Evolutionary conservation across 2,888 invertebrate species (phyloP).

Genomic region (Campopleginae sp.): DNA sequence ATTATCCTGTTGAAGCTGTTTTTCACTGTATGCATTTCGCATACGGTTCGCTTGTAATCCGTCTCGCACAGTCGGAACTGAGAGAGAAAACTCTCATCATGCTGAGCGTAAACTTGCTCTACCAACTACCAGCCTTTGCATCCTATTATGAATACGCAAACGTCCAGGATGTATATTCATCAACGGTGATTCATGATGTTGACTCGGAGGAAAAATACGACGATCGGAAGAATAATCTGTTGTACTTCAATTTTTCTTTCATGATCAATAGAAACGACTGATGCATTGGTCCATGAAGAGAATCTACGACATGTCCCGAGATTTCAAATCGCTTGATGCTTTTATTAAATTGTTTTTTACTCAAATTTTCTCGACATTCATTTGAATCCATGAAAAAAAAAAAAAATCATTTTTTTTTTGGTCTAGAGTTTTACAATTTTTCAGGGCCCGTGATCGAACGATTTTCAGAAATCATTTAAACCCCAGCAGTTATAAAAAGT

Average conservation of each 20-base stretch:
- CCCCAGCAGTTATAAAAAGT: not conserved
- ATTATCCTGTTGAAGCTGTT: slow-evolving; percentile 63
- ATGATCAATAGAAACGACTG: too few relatives aligned
- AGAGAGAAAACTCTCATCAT: slow-evolving; percentile 33
- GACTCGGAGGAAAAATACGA: not conserved
- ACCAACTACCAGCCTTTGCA: not conserved
- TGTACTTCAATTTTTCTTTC: not conserved
- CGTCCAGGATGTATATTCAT: slow-evolving; percentile 19
- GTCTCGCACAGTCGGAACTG: slow-evolving; percentile 51
- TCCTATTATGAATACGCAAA: not conserved
- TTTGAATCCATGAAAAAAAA: not conserved
- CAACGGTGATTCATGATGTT: not conserved
- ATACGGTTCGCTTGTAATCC: slow-evolving; percentile 62
- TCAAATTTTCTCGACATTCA: not conserved
- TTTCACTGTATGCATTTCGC: slow-evolving; percentile 53
- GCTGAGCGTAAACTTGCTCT: slow-evolving; percentile 35
- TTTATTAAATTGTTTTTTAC: not conserved
- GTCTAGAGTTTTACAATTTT: not conserved
- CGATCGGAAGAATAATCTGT: not conserved
- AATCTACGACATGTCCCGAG: not conserved
- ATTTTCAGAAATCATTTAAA: not conserved
- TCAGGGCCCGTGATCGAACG: not conserved
- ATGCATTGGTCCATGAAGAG: not conserved
- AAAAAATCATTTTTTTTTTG: not conserved
- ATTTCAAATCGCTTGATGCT: not conserved